Evolutionary conservation across 2,888 invertebrate species (phyloP), one percentile per base, ranked within the genome.

Genomic region (Desoria tigrina): DNA sequence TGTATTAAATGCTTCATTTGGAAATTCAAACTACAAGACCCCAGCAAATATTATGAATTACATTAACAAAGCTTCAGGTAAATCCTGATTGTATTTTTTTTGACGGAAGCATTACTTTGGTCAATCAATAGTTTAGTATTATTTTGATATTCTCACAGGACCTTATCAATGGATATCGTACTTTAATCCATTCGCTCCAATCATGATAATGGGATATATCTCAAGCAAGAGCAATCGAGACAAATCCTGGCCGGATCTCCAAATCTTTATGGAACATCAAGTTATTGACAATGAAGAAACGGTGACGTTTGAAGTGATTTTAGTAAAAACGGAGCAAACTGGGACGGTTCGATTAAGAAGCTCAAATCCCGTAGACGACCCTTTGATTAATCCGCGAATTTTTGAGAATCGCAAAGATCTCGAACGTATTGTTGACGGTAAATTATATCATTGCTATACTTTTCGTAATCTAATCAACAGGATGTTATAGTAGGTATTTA

Each of bases 341-440:
- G 69, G 69, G 42, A 62, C 28, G 18, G 28, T 70, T 9, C 45
- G 51, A 16, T 37, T 70, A 16, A 45, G 49, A 1, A 62, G 62
- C 14, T 37, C 1, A 1, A 37, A 70, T 21, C 65, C 64, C n/a
- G 18, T 54, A 14, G 69, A 67, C 27, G 21, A 42, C 26, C 66
- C 67, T 1, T 0, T 70, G 23, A 66, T 70, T 53, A 62, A 70
- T 42, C 51, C 54, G 0, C 56, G 64, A n/a, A 65, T 62, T 37
- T 62, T 62, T 11, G 53, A 53, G n/a, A 60, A 66, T 55, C 58
- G 58, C 1, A 42, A 32, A 16, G 69, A 70, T 16, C 21, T 70
- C n/a, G 64, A 66, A 11, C 42, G 65, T 37, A 42, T 67, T 3
- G 37, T 67, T 28, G 69, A 70, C 18, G 69, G 66, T 21, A 39